Evolutionary conservation across 2,797 vertebrate genomes (phyloP).

Genomic region (Micropoecilia bifurca): DNA sequence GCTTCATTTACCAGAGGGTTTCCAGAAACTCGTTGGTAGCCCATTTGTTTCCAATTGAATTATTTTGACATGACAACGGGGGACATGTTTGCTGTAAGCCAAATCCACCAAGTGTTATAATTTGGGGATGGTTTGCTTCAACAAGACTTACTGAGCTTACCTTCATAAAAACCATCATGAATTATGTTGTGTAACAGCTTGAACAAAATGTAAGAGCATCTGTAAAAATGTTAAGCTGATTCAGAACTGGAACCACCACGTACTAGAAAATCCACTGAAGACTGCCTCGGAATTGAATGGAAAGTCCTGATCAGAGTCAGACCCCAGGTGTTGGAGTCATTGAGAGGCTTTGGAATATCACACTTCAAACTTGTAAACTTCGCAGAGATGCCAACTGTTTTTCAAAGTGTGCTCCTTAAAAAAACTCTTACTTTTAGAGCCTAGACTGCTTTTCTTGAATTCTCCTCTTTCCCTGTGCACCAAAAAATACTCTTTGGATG

Average conservation of each 20-base stretch:
- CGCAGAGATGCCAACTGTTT: not conserved
- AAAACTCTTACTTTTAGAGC: not conserved
- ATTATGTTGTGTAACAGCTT: not conserved
- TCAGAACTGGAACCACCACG: not conserved
- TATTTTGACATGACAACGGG: not conserved
- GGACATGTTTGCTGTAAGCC: not conserved
- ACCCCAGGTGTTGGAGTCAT: not conserved
- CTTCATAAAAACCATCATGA: not conserved
- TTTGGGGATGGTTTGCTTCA: too few species aligned
- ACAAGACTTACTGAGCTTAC: not conserved
- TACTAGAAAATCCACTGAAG: not conserved
- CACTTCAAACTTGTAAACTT: not conserved
- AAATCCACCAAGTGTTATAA: not conserved
- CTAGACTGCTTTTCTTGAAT: not conserved
- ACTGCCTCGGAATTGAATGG: not conserved
- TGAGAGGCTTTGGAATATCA: not conserved
- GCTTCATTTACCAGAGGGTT: not conserved
- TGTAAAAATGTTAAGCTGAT: not conserved
- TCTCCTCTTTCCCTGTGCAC: not conserved
- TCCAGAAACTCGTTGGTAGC: not conserved
- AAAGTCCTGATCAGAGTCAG: not conserved
- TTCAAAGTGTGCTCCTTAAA: not conserved
- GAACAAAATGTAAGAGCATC: not conserved
- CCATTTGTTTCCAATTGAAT: not conserved
- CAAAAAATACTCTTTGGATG: not conserved